Evolutionary conservation across 2,888 invertebrate species (phyloP), one percentile per base, ranked within the genome.

Genomic region (Hemaris fuciformis): DNA sequence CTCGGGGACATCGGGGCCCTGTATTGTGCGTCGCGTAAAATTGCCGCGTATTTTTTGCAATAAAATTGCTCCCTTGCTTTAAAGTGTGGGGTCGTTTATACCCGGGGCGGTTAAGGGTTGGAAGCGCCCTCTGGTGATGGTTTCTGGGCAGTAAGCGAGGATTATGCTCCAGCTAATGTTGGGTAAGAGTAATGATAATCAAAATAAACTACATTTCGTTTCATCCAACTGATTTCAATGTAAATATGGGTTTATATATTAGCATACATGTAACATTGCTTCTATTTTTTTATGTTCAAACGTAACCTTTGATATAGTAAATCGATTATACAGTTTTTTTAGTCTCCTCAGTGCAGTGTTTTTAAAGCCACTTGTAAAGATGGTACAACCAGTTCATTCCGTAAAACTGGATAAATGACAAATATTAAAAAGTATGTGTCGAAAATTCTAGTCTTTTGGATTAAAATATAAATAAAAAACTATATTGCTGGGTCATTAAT

Each of bases 31-130:
- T 75, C 66, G 73, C 87, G 86, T 88, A 80, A 89, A 91, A 91
- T 88, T 89, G 90, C 83, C 79, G 85, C 83, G 87, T 87, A 85
- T 89, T 88, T 88, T 88, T 88, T 84, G 84, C 84, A 81, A 81
- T 84, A 84, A 84, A 86, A 84, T 81, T 80, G 74, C 82, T 80
- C 85, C 87, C 86, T 76, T 75, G 80, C 72, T 86, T 87, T 85
- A 84, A 85, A 83, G 73, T 82, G 77, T 75, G 84, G 87, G 87
- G 86, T 80, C 77, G 74, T 75, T 80, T 73, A 72, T 76, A 83
- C 85, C 80, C 76, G 71, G 72, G 78, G 85, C 77, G 76, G 79
- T 82, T 80, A 79, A 81, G 84, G 81, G 86, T 81, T 83, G 53
- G 79, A 70, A 62, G 72, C 68, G 71, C 70, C 73, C 77, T 72